Evolutionary conservation across 1,140 invertebrate species (phyloP).

Genomic region (Trissolcus basalis): DNA sequence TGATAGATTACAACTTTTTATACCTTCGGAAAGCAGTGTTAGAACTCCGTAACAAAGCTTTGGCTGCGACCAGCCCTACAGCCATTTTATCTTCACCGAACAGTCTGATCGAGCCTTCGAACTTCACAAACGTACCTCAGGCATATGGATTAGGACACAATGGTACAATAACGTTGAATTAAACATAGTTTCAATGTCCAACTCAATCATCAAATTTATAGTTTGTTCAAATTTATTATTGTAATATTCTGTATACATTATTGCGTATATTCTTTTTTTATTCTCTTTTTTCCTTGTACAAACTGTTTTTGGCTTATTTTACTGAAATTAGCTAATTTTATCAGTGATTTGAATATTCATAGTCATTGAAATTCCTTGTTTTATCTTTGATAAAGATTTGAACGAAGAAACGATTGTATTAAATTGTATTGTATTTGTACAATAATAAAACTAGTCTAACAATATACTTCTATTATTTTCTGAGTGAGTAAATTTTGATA

Average conservation of each 20-base stretch:
- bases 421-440: too few species aligned
- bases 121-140: constrained; percentile 60
- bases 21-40: constrained; percentile 95
- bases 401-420: too few species aligned
- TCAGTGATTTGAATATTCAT: too few species aligned
- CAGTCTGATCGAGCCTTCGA: constrained; percentile 66
- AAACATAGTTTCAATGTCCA: constrained; percentile 61
- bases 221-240: constrained; percentile 37
- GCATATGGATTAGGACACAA: constrained; percentile 66
- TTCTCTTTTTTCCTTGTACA: too few species aligned
- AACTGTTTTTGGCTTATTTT: too few species aligned
- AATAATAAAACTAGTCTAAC: too few species aligned
- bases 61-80: constrained; percentile 64
- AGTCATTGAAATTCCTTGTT: too few species aligned
- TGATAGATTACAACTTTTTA: constrained; percentile 97
- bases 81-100: constrained; percentile 70
- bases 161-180: constrained; percentile 67
- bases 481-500: too few species aligned
- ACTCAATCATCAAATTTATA: constrained; percentile 22
- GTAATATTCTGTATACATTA: constrained; percentile 21
- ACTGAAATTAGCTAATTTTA: too few species aligned
- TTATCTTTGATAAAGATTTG: too few species aligned
- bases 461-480: too few species aligned
- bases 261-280: background rate
- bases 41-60: constrained; percentile 83